A percentile compares a stretch with the other conserved stretches of the same genome.
Evolutionary conservation across 2,113 vertebrate species (phyloP).

Genomic region (Lamprotornis superbus): DNA sequence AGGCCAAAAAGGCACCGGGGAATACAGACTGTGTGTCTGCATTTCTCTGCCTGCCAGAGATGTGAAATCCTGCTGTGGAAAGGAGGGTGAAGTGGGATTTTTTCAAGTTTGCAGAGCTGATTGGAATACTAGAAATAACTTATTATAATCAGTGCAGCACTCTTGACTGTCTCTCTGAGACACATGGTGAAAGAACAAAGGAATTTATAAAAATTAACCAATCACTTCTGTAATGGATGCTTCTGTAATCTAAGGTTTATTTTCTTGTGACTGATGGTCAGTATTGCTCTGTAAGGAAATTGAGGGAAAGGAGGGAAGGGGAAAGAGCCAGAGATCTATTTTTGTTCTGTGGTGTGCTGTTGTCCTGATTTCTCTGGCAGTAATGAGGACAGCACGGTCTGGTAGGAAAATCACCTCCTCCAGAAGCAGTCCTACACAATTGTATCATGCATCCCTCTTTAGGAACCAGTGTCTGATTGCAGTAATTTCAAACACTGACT

Average conservation of each 20-base stretch:
- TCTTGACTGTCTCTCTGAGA: background rate
- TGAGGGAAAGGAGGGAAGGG: background rate
- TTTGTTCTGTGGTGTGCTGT: slow-evolving; percentile 69
- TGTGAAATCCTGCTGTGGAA: background rate
- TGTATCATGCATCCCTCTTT: slow-evolving; percentile 51
- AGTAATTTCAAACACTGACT: background rate
- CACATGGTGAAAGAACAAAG: background rate
- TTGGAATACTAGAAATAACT: background rate
- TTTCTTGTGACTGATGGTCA: background rate
- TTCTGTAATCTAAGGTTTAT: background rate
- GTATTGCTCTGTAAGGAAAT: background rate
- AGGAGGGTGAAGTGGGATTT: background rate
- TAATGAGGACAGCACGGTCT: slow-evolving; percentile 75
- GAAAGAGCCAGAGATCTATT: slow-evolving; percentile 70
- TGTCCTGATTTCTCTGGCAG: slow-evolving; percentile 75
- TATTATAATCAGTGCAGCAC: background rate
- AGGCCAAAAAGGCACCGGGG: background rate
- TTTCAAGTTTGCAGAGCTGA: background rate
- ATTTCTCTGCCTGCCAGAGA: background rate
- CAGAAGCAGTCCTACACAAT: slow-evolving; percentile 64
- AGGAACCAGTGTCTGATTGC: slow-evolving; percentile 52
- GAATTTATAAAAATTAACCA: background rate
- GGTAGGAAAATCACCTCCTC: slow-evolving; percentile 55
- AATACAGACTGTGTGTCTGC: background rate
- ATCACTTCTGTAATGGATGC: background rate